Evolutionary conservation across 2,888 invertebrate genomes (phyloP).

Genomic region (Vandiemenella viatica): DNA sequence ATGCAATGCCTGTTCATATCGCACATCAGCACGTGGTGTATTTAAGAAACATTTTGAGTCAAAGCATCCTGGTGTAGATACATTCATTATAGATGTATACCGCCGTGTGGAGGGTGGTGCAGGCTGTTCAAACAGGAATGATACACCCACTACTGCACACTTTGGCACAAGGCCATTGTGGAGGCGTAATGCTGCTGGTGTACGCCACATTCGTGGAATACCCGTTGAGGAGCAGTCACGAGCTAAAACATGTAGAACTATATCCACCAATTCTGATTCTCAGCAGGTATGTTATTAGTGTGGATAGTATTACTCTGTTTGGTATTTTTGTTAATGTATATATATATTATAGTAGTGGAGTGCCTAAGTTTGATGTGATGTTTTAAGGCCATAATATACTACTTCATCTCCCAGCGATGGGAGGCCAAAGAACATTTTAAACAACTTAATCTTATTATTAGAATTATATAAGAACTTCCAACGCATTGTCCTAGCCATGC

Average conservation of each 20-base stretch:
- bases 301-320: too few relatives aligned
- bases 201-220: slow-evolving; percentile 44
- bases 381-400: too few relatives aligned
- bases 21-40: slow-evolving; percentile 35
- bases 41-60: slow-evolving; percentile 44
- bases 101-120: neutral
- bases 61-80: slow-evolving; percentile 34
- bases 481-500: too few relatives aligned
- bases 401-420: too few relatives aligned
- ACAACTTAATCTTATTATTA: too few relatives aligned
- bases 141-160: slow-evolving; percentile 17
- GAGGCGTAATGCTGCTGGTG: slow-evolving; percentile 38
- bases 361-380: too few relatives aligned
- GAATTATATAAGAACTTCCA: too few relatives aligned
- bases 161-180: slow-evolving; percentile 46
- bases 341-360: too few relatives aligned
- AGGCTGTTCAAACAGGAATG: neutral
- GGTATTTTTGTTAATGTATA: too few relatives aligned
- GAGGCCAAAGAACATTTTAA: too few relatives aligned
- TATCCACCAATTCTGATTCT: neutral
- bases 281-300: too few relatives aligned
- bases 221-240: slow-evolving; percentile 32
- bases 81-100: slow-evolving; percentile 4
- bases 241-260: neutral
- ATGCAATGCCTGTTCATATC: slow-evolving; percentile 51